Percentiles rank a stretch among this genome's conserved stretches.
These are phyloP conservation scores for Amniataba percoides DNA, from an alignment of 2,797 vertebrate genomes.

Conservation along the genomic window DNA sequence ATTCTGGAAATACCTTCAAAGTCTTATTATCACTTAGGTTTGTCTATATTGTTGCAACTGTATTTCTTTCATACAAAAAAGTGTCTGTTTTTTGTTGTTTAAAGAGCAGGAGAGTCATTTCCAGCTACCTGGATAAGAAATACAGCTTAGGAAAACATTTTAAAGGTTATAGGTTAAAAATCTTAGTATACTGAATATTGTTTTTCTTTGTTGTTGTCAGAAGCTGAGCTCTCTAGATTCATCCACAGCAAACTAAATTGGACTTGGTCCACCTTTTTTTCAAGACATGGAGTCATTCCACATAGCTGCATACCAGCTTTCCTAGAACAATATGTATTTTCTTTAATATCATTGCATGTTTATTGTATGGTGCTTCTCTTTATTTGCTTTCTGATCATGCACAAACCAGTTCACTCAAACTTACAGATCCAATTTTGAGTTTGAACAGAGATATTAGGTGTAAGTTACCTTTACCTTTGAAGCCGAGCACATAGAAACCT, in stretches of 20 bases:
- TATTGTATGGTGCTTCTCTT: not conserved
- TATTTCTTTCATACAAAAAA: too few relatives aligned
- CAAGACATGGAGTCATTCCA: not conserved
- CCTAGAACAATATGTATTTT: not conserved
- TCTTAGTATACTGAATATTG: not conserved
- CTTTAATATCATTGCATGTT: not conserved
- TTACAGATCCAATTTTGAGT: not conserved
- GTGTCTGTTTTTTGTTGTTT: too few relatives aligned
- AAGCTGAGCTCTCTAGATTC: not conserved
- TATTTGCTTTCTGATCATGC: not conserved
- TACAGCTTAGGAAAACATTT: too few relatives aligned
- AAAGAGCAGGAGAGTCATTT: too few relatives aligned
- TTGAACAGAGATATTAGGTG: not conserved
- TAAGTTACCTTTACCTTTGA: not conserved
- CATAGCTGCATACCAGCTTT: not conserved
- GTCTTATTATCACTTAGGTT: too few relatives aligned
- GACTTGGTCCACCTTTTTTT: not conserved
- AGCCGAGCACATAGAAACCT: not conserved
- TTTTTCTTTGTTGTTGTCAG: not conserved
- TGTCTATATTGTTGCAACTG: too few relatives aligned
- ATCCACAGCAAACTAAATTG: not conserved
- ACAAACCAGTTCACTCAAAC: not conserved
- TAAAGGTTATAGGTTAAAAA: not conserved
- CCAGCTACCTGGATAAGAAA: too few relatives aligned
- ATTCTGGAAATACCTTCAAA: too few relatives aligned